Percentiles rank a stretch among this genome's conserved stretches.
Evolutionary conservation across 2,113 vertebrate genomes (phyloP).

Genomic region (Pseudolaguvia tuberculata): DNA sequence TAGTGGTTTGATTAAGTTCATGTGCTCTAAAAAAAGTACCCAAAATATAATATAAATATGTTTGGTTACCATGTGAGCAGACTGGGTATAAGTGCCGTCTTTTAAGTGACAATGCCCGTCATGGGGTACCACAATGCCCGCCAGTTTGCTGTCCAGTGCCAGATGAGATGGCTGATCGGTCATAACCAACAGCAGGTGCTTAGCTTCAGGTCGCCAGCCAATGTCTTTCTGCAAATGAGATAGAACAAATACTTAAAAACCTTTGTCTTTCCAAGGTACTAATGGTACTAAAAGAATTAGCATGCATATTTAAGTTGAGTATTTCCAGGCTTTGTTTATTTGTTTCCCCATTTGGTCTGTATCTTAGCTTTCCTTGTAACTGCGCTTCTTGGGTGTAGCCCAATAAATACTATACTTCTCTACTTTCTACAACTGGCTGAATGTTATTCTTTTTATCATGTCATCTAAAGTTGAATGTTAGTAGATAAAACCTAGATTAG

Average conservation of each 20-base stretch:
- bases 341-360: not conserved
- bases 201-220: slow-evolving; percentile 91
- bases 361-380: not conserved
- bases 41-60: not conserved
- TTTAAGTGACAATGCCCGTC: slow-evolving; percentile 92
- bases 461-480: too few species aligned
- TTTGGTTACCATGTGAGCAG: slow-evolving; percentile 84
- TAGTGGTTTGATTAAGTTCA: not conserved
- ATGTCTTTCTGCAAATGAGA: slow-evolving; percentile 74
- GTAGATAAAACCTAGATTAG: too few species aligned
- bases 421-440: not conserved
- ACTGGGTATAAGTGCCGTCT: slow-evolving; percentile 83
- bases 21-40: too few species aligned
- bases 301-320: not conserved
- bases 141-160: slow-evolving; percentile 91
- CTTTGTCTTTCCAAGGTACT: not conserved
- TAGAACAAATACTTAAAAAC: not conserved
- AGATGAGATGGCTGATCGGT: slow-evolving; percentile 97
- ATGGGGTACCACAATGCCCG: slow-evolving; percentile 88
- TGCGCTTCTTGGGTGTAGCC: not conserved
- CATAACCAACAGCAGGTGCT: slow-evolving; percentile 89
- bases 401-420: not conserved
- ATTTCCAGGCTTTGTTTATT: not conserved
- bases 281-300: not conserved
- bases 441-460: not conserved